phyloP scores from a whole-genome alignment of 2,113 vertebrate genomes.

The Gnathochromis pfefferi region DNA sequence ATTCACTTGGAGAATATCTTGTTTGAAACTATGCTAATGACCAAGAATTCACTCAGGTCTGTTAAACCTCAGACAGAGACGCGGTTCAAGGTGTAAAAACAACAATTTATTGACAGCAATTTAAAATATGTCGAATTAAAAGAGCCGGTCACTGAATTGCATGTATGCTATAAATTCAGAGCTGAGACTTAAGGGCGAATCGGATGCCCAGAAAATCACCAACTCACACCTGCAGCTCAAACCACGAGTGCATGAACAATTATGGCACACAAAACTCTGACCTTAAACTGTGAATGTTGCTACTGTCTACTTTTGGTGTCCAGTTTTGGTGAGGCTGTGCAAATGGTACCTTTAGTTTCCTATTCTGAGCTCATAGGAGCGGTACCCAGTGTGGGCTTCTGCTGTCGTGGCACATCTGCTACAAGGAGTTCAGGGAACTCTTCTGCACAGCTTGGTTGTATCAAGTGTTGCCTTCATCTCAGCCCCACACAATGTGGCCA shows the following conservation, averaged over 20 bases:
- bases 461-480: neutral
- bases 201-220: rapidly evolving
- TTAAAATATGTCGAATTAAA: neutral
- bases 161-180: neutral
- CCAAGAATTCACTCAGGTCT: neutral
- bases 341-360: neutral
- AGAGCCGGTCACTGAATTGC: neutral
- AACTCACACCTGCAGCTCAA: neutral
- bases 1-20: neutral
- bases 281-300: rapidly evolving
- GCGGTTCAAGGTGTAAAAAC: neutral
- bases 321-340: neutral
- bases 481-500: neutral
- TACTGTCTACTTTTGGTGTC: neutral
- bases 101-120: neutral
- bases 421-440: neutral
- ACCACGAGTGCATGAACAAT: neutral
- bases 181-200: neutral
- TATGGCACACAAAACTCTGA: rapidly evolving
- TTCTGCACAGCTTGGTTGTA: neutral
- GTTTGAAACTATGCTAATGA: neutral
- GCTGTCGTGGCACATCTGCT: neutral
- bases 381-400: neutral
- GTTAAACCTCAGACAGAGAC: neutral
- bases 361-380: neutral